These are phyloP conservation scores for Tursiops truncatus DNA, from an alignment of 2,113 vertebrate species.

Conservation along the genomic window DNA sequence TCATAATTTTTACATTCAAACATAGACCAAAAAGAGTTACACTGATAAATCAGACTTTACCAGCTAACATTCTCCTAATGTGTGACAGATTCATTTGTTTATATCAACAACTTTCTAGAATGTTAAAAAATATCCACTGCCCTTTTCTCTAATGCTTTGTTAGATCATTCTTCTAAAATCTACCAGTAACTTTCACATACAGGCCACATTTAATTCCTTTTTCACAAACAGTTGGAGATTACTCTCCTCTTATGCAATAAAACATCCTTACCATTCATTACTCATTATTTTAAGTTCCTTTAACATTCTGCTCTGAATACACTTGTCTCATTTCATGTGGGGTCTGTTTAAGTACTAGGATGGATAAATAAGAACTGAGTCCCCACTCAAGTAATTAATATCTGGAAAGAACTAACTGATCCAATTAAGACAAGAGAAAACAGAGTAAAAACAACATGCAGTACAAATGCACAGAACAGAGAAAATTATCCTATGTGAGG, in stretches of 20 bases:
- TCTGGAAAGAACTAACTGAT: background rate
- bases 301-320: background rate
- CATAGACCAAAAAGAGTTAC: background rate
- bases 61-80: background rate
- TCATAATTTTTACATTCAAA: background rate
- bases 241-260: background rate
- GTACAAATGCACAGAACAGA: background rate
- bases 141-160: background rate
- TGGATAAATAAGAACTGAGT: background rate
- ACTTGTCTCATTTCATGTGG: background rate
- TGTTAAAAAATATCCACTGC: background rate
- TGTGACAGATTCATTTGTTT: background rate
- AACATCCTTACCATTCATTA: background rate
- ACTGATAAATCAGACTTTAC: background rate
- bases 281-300: background rate
- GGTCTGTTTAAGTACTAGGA: background rate
- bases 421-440: background rate
- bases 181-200: background rate
- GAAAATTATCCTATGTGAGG: background rate
- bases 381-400: background rate
- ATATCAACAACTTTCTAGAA: background rate
- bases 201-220: background rate
- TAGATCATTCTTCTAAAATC: constrained; percentile 7
- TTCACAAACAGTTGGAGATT: background rate
- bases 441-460: background rate